A percentile compares a stretch with the other conserved stretches of the same genome.
Evolutionary conservation across 2,797 vertebrate genomes (phyloP).

Genomic region (Enteromius thamalakanensis): DNA sequence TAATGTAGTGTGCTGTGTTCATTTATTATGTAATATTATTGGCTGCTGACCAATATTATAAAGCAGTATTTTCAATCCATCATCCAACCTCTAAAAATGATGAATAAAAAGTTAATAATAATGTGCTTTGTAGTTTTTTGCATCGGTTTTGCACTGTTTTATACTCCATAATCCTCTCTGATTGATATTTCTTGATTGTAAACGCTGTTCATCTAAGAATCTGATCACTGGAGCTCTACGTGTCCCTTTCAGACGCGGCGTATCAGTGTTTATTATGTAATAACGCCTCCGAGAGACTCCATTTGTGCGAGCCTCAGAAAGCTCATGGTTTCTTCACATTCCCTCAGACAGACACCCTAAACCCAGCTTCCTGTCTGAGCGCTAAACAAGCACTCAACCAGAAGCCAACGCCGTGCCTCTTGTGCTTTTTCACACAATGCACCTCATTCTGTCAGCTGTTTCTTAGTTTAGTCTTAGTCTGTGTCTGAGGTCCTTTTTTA

Average conservation of each 20-base stretch:
- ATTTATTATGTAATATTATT: too few species aligned
- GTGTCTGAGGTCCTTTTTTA: not conserved
- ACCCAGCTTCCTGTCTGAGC: slow-evolving; percentile 67
- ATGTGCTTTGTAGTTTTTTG: too few species aligned
- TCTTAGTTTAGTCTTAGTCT: not conserved
- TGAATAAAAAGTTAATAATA: too few species aligned
- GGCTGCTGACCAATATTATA: too few species aligned
- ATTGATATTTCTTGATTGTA: too few species aligned
- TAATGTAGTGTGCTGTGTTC: too few species aligned
- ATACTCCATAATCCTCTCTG: too few species aligned
- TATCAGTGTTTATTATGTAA: slow-evolving; percentile 38
- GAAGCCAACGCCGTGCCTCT: slow-evolving; percentile 46
- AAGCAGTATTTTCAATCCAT: too few species aligned
- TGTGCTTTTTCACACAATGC: slow-evolving; percentile 61
- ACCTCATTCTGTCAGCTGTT: not conserved
- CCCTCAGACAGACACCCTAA: slow-evolving; percentile 71
- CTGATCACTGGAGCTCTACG: not conserved
- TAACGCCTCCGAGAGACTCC: slow-evolving; percentile 37
- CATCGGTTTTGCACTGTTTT: too few species aligned
- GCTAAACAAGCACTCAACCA: slow-evolving; percentile 54
- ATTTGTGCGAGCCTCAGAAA: slow-evolving; percentile 66
- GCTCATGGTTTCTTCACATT: slow-evolving; percentile 72
- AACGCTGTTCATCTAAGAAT: not conserved
- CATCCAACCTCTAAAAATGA: too few species aligned
- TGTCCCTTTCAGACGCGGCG: not conserved